A percentile compares a stretch with the other conserved stretches of the same genome.
phyloP scores from a whole-genome alignment of 2,113 vertebrate species.

The Falco punctatus region DNA sequence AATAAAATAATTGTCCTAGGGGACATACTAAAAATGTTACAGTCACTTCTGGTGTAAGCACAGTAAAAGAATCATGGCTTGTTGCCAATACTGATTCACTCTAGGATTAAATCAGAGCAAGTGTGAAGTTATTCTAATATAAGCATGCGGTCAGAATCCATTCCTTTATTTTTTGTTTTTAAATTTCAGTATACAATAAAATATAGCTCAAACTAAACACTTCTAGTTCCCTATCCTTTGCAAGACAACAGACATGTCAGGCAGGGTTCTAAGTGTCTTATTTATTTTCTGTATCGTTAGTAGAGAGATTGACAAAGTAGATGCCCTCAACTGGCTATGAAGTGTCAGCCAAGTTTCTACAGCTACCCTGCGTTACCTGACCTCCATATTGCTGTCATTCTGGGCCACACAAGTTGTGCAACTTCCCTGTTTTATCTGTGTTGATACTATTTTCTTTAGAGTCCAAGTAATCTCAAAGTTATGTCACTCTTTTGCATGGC shows the following conservation, averaged over 20 bases:
- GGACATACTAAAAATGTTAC: background rate
- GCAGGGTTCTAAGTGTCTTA: background rate
- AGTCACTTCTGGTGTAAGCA: background rate
- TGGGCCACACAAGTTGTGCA: background rate
- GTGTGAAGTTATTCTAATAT: background rate
- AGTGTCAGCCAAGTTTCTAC: background rate
- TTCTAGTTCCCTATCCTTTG: background rate
- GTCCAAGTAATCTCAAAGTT: background rate
- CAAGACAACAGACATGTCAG: background rate
- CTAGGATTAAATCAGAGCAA: background rate
- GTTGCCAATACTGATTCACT: background rate
- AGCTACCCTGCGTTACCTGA: background rate
- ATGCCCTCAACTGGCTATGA: background rate
- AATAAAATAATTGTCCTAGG: background rate
- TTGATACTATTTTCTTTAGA: background rate
- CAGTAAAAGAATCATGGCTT: background rate
- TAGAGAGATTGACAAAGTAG: background rate
- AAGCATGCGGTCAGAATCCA: background rate
- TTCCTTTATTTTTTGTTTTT: background rate
- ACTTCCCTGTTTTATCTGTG: background rate
- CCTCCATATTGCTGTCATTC: background rate
- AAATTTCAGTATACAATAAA: background rate
- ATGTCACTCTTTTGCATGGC: background rate
- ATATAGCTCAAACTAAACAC: background rate
- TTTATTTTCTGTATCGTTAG: background rate